Evolutionary conservation across 2,113 vertebrate species (phyloP).

Genomic region (Bufo bufo): DNA sequence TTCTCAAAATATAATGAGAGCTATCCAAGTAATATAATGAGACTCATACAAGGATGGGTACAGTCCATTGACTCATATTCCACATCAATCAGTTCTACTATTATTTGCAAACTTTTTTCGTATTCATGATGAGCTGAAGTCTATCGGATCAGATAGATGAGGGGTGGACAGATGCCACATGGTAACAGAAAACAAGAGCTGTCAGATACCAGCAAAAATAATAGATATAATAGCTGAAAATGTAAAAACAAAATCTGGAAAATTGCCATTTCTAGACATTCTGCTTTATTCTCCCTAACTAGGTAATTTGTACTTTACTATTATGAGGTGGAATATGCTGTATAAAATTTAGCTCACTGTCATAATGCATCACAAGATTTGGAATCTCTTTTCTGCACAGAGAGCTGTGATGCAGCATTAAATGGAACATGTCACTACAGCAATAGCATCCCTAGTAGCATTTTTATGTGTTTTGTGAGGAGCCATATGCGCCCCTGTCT

Average conservation of each 20-base stretch:
- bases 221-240: conserved; percentile 5
- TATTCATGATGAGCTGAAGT: conserved; percentile 30
- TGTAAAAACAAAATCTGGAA: background rate
- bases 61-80: conserved; percentile 21
- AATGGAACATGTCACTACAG: conserved; percentile 48
- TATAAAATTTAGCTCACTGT: background rate
- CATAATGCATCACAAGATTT: conserved; percentile 26
- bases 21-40: conserved; percentile 53
- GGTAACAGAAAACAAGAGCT: background rate
- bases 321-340: conserved; percentile 6
- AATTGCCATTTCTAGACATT: background rate
- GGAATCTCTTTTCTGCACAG: conserved; percentile 16
- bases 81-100: conserved; percentile 38
- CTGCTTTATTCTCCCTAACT: background rate
- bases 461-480: conserved; percentile 33
- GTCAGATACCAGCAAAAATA: conserved; percentile 25
- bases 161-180: conserved; percentile 44
- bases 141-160: conserved; percentile 29
- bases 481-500: conserved; percentile 52
- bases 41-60: conserved; percentile 11
- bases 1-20: conserved; percentile 45
- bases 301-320: conserved; percentile 1
- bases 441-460: conserved; percentile 31
- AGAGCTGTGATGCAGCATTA: conserved; percentile 41
- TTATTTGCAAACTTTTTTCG: conserved; percentile 49